phyloP scores from a whole-genome alignment of 2,113 vertebrate genomes.

The Lagopus leucura region DNA sequence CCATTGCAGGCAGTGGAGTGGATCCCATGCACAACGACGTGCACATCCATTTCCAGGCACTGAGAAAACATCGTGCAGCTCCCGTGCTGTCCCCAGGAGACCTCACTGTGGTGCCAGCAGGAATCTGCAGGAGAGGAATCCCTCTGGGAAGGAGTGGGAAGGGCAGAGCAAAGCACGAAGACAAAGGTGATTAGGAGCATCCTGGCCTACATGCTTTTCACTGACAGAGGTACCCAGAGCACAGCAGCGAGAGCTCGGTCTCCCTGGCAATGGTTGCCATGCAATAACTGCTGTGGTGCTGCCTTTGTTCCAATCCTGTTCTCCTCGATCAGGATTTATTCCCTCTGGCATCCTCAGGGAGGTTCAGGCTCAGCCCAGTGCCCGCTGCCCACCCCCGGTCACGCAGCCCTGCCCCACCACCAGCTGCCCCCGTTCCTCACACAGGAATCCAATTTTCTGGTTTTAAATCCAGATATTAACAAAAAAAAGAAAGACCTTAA shows the following conservation, averaged over 20 bases:
- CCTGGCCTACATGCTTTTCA: neutral
- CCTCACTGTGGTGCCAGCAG: too few species aligned
- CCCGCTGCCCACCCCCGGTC: too few species aligned
- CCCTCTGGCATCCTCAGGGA: neutral
- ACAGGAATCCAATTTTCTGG: neutral
- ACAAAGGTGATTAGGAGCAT: neutral
- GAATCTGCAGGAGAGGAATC: neutral
- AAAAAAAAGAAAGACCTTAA: neutral
- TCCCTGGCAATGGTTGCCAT: constrained; percentile 65
- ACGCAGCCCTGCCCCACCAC: neutral
- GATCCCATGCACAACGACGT: neutral
- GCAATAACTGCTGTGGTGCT: neutral
- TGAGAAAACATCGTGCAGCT: rapidly evolving
- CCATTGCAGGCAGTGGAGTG: rapidly evolving
- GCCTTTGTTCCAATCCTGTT: neutral
- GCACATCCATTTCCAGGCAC: rapidly evolving
- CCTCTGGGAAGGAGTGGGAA: neutral
- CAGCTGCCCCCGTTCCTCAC: neutral
- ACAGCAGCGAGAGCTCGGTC: neutral
- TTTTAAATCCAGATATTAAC: neutral
- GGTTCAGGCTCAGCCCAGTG: neutral
- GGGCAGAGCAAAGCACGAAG: rapidly evolving
- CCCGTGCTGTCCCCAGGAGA: neutral
- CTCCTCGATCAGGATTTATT: neutral
- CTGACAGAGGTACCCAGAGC: neutral